Conservation (phyloP, 1,140 invertebrate species). For the Alviniconcha marisindica region DNA sequence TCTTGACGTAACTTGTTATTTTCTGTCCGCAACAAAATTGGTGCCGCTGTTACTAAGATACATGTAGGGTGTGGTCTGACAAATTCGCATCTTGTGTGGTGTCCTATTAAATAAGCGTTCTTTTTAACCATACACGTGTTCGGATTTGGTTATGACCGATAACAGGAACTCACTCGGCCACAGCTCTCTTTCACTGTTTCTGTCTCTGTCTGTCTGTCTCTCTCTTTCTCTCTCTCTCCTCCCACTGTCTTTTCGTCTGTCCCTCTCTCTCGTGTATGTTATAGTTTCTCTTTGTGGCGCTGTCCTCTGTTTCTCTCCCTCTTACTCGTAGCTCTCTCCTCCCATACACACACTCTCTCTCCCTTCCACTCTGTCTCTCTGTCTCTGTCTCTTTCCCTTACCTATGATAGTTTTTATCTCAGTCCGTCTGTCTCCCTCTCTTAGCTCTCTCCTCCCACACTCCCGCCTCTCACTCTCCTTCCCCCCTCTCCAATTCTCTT, state of each 20-base stretch:
- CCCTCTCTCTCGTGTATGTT: no score
- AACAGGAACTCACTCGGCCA: no score
- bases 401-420: not conserved
- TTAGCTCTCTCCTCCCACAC: not conserved
- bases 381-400: not conserved
- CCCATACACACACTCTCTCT: not conserved
- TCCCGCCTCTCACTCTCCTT: not conserved
- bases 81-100: not conserved
- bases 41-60: not conserved
- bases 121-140: no score
- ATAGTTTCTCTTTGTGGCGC: no score
- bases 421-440: not conserved
- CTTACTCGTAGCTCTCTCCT: not conserved
- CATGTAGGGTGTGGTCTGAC: not conserved
- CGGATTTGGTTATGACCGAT: no score
- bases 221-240: not conserved
- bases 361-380: not conserved
- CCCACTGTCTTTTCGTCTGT: not conserved
- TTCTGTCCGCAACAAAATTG: no score
- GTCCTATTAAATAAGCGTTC: not conserved
- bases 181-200: not conserved
- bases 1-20: no score
- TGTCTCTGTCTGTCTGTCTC: not conserved
- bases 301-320: not conserved
- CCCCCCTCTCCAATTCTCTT: not conserved